These are phyloP conservation scores for Lamproptera curius DNA, from an alignment of 2,888 invertebrate species.

Conservation along the genomic window DNA sequence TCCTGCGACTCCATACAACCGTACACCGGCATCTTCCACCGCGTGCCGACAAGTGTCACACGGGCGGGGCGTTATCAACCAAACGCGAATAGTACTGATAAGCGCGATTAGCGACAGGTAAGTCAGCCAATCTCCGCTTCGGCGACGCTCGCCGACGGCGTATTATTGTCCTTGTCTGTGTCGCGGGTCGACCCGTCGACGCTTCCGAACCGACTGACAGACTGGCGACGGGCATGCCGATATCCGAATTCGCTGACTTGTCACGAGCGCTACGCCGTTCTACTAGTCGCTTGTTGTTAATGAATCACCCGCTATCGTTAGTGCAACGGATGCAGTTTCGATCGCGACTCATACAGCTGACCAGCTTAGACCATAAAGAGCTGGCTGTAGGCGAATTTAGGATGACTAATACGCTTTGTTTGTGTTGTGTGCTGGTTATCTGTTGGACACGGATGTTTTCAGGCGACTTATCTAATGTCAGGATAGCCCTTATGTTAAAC, in stretches of 20 bases:
- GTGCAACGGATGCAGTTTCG: slow-evolving; percentile 65
- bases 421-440: slow-evolving; percentile 44
- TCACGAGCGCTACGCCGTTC: slow-evolving; percentile 24
- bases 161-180: slow-evolving; percentile 7
- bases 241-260: slow-evolving; percentile 30
- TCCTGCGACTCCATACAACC: slow-evolving; percentile 62
- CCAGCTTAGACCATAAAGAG: slow-evolving; percentile 60
- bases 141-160: too few relatives aligned
- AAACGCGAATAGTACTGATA: slow-evolving; percentile 33
- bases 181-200: slow-evolving; percentile 34
- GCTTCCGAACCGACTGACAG: slow-evolving; percentile 45
- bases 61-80: slow-evolving; percentile 32
- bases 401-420: slow-evolving; percentile 71
- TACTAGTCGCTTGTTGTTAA: background rate
- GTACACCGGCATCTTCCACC: slow-evolving; percentile 65
- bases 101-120: slow-evolving; percentile 46
- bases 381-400: slow-evolving; percentile 48
- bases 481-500: background rate
- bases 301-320: slow-evolving; percentile 72
- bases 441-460: slow-evolving; percentile 10
- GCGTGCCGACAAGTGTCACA: slow-evolving; percentile 35
- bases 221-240: slow-evolving; percentile 34
- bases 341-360: slow-evolving; percentile 56
- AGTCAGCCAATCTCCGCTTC: slow-evolving; percentile 16
- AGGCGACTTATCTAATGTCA: slow-evolving; percentile 8